Evolutionary conservation across 2,888 invertebrate genomes (phyloP).

Genomic region (Isotomurus palustris): DNA sequence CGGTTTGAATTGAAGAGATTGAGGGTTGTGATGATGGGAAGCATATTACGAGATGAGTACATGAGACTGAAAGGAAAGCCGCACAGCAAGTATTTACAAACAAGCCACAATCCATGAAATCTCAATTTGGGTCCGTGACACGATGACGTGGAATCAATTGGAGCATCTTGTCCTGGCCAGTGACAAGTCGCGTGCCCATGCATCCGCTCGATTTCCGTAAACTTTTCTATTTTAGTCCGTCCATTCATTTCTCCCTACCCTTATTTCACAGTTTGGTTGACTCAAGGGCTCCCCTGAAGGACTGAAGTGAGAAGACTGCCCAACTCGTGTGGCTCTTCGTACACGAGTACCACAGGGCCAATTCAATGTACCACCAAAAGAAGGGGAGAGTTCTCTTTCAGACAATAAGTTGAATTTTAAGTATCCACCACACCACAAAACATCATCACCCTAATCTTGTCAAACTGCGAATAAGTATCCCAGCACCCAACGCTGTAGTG

Average conservation of each 20-base stretch:
- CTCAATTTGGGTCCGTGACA: conserved; percentile 43
- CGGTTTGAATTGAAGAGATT: background rate
- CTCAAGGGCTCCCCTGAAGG: background rate
- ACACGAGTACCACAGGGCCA: background rate
- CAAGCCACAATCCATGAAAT: conserved; percentile 45
- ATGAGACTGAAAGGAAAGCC: conserved; percentile 23
- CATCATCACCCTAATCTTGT: conserved; percentile 37
- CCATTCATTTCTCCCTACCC: conserved; percentile 8
- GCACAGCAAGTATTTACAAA: conserved; percentile 45
- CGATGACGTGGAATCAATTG: conserved; percentile 26
- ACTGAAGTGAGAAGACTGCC: background rate
- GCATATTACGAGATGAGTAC: conserved; percentile 14
- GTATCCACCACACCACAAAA: conserved; percentile 17
- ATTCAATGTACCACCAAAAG: too few relatives aligned
- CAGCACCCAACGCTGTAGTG: background rate
- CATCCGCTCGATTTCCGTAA: conserved; percentile 18
- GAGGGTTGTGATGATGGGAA: conserved; percentile 9
- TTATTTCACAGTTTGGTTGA: background rate
- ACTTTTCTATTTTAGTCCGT: conserved; percentile 6
- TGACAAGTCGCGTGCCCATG: conserved; percentile 30
- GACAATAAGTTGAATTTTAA: conserved; percentile 12
- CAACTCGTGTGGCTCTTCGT: background rate
- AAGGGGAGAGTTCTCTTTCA: background rate
- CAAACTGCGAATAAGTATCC: conserved; percentile 20
- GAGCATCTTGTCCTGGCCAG: conserved; percentile 34